Conservation (phyloP, 2,888 invertebrate species). For the Rhagonycha lutea region DNA sequence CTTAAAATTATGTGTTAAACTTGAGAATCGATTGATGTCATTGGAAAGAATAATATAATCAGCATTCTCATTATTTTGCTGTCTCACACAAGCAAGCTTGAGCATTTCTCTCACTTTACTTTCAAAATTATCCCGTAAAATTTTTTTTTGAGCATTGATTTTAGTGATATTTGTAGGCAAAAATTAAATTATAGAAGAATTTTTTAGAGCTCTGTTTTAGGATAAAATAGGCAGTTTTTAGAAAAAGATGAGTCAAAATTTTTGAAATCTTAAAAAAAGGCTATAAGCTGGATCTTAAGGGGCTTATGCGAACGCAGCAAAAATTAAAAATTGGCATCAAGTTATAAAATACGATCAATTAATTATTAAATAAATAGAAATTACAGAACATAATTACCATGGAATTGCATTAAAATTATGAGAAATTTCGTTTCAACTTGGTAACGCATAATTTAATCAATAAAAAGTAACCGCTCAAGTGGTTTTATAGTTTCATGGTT, state of each 20-base stretch:
- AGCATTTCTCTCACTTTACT: background rate
- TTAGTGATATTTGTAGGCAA: background rate
- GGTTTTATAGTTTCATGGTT: background rate
- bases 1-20: background rate
- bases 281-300: too few relatives aligned
- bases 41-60: background rate
- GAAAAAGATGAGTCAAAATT: too few relatives aligned
- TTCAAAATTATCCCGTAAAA: too few relatives aligned
- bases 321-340: background rate
- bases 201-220: too few relatives aligned
- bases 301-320: too few relatives aligned
- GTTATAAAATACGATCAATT: background rate
- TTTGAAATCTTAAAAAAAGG: too few relatives aligned
- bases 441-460: background rate
- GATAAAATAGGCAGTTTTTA: too few relatives aligned
- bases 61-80: background rate
- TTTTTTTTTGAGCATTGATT: background rate
- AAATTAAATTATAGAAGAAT: too few relatives aligned
- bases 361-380: background rate
- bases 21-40: background rate
- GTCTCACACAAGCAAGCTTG: background rate
- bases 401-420: background rate
- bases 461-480: background rate
- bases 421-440: background rate
- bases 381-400: background rate